These are phyloP conservation scores for Conistra vaccinii DNA, from an alignment of 2,888 invertebrate genomes.

Conservation along the genomic window DNA sequence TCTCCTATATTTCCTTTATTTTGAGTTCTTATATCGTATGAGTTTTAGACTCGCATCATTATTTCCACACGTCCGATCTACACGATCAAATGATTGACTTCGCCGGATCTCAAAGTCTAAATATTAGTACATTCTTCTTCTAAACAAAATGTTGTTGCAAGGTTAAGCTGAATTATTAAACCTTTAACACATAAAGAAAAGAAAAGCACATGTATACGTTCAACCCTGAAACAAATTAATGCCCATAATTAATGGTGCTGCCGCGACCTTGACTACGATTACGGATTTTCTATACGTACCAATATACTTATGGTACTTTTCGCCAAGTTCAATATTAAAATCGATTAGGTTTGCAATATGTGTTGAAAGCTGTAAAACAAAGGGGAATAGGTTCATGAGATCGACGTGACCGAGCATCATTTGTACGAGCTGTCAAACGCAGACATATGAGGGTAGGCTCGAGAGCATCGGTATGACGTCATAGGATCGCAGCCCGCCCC, in stretches of 20 bases:
- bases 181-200: slow-evolving; percentile 36
- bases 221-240: slow-evolving; percentile 54
- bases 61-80: slow-evolving; percentile 18
- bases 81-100: slow-evolving; percentile 49
- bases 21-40: not conserved
- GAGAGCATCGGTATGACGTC: slow-evolving; percentile 69
- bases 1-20: slow-evolving; percentile 12
- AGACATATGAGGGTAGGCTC: slow-evolving; percentile 72
- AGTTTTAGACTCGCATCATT: slow-evolving; percentile 12
- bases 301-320: slow-evolving; percentile 58
- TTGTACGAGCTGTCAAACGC: slow-evolving; percentile 74
- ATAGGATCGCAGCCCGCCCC: slow-evolving; percentile 47
- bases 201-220: slow-evolving; percentile 44
- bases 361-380: slow-evolving; percentile 67
- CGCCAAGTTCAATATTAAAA: slow-evolving; percentile 56
- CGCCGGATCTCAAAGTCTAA: slow-evolving; percentile 44
- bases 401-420: slow-evolving; percentile 69
- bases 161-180: slow-evolving; percentile 56
- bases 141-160: slow-evolving; percentile 54
- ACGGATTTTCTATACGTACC: slow-evolving; percentile 63
- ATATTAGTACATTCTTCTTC: slow-evolving; percentile 51
- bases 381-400: slow-evolving; percentile 64
- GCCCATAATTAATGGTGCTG: slow-evolving; percentile 60
- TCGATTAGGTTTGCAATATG: slow-evolving; percentile 54
- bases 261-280: slow-evolving; percentile 51